Conservation (phyloP, 2,888 invertebrate genomes). For the Acheta domesticus region DNA sequence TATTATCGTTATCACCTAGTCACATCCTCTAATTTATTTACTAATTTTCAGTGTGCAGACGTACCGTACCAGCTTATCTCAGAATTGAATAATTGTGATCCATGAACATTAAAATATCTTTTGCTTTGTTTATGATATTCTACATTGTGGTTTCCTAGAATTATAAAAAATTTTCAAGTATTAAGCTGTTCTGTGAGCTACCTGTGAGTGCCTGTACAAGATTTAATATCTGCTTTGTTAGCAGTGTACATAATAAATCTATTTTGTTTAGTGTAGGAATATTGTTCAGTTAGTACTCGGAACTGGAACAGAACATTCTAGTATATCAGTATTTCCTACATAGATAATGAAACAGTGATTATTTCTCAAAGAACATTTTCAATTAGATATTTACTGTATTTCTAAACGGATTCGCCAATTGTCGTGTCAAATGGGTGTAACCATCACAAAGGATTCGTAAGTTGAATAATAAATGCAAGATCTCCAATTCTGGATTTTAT, state of each 20-base stretch:
- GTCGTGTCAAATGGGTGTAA: too few species aligned
- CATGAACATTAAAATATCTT: too few species aligned
- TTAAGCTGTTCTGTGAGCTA: not conserved
- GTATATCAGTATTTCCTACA: not conserved
- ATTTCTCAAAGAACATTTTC: too few species aligned
- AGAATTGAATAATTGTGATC: too few species aligned
- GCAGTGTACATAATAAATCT: not conserved
- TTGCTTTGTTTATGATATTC: not conserved
- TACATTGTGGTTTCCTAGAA: not conserved
- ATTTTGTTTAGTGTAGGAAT: constrained; percentile 18
- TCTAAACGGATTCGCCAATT: too few species aligned
- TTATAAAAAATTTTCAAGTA: not conserved
- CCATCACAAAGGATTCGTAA: too few species aligned
- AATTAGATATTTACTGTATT: too few species aligned
- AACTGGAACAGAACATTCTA: not conserved
- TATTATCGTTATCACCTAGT: not conserved
- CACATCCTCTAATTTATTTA: not conserved
- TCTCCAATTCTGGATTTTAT: too few species aligned
- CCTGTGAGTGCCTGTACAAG: constrained; percentile 18
- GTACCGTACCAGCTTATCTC: not conserved
- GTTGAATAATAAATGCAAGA: too few species aligned
- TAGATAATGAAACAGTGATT: too few species aligned
- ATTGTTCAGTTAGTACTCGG: not conserved
- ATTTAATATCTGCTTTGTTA: not conserved
- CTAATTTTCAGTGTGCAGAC: not conserved